Base-by-base conservation (phyloP, 2,113 vertebrate genomes). In the Hippolais icterina region DNA sequence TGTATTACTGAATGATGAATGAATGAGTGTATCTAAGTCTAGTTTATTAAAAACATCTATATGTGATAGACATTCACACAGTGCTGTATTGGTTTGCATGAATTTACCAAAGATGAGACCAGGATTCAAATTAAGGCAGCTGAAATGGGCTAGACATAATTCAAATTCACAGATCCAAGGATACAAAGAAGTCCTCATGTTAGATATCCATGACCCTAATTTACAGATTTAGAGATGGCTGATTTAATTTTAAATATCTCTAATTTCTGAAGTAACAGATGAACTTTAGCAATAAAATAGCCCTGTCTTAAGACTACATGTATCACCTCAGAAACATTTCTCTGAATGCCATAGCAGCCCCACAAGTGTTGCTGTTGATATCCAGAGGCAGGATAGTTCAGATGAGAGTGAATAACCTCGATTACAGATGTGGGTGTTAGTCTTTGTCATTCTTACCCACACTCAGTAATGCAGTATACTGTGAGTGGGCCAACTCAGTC, bases 251-350 rank as follows among this genome's bases (percentile, higher is more conserved):
- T 39, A 52, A 21, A 14, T 29, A 31, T 17, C 27, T 86, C 47
- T 50, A 9, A 59, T 79, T 22, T 78, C 49, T 68, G 39, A 42
- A 21, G 14, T 21, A 41, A 29, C 5, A 56, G 20, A 31, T 6
- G 1, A 49, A 60, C 35, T 25, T 12, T 11, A 85, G 16, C 17
- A 31, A 11, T 71, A 56, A 39, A 57, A 33, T 4, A 61, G 1
- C 1, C 0, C 18, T 2, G 0, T 31, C 9, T 53, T 65, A 33
- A 47, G 23, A 14, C 59, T 22, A 5, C 14, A 4, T 9, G 5
- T 12, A 9, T 21, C 33, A 18, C 25, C 54, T 74, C 25, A 65
- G 31, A 70, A 53, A 15, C 17, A 11, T 46, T 60, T 75, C n/a
- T 74, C 29, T 71, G 28, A 42, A 37, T 15, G 33, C 17, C 39